Conservation (phyloP, 2,113 vertebrate species). For the Circaetus gallicus region DNA sequence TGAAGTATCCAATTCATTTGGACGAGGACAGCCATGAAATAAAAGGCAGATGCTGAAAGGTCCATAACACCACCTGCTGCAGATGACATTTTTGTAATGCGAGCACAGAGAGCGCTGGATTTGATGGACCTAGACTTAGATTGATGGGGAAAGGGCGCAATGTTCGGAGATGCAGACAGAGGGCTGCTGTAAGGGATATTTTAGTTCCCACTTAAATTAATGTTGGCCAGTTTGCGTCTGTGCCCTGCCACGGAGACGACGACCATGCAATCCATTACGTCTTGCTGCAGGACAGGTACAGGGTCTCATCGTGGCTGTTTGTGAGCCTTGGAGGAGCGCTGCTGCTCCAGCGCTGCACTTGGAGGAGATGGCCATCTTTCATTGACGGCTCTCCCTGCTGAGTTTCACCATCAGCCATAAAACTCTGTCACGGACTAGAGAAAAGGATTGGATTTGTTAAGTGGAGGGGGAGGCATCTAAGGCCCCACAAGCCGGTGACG, state of each 20-base stretch:
- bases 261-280: rapidly evolving
- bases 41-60: not conserved
- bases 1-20: not conserved
- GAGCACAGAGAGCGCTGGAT: not conserved
- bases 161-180: not conserved
- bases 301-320: rapidly evolving
- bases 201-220: not conserved
- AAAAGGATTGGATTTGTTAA: not conserved
- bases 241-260: rapidly evolving
- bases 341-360: too few relatives aligned
- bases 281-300: too few relatives aligned
- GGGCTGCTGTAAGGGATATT: not conserved
- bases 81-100: not conserved
- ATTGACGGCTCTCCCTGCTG: too few relatives aligned
- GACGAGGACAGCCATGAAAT: not conserved
- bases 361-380: too few relatives aligned
- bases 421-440: rapidly evolving
- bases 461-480: not conserved
- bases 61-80: not conserved
- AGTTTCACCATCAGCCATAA: too few relatives aligned
- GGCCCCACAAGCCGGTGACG: rapidly evolving
- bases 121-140: not conserved
- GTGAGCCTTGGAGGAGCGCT: not conserved
- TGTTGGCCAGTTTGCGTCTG: too few relatives aligned
- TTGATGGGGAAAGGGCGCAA: not conserved